Evolutionary conservation across 2,113 vertebrate genomes (phyloP), one percentile per base, ranked within the genome.

Genomic region (Trinectes maculatus): DNA sequence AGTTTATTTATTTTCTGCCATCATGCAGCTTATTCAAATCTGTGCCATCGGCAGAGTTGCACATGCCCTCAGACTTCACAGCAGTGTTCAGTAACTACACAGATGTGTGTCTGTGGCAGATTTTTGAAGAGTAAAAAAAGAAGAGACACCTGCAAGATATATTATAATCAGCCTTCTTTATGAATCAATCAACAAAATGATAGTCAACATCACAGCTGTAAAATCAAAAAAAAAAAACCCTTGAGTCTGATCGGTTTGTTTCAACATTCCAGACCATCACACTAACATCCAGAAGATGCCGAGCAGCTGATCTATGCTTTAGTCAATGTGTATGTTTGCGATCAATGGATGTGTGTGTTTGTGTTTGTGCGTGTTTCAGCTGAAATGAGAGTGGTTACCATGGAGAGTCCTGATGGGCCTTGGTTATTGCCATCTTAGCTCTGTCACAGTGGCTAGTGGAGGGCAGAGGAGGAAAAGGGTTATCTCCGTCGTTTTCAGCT

Each of bases 401-500:
- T 60, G 37, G 58, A 62, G 63, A 67, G 44, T 10, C 18, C 25
- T 71, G n/a, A 62, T 9, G 40, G 51, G 48, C 34, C 2, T 7
- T 40, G 66, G 47, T 57, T 66, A 66, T 65, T 82, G 46, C 44
- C 44, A 25, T 56, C 26, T 57, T 37, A 6, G 8, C 64, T 46
- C 36, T 36, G 61, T 73, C 66, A 73, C 53, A 49, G 52, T 61
- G 73, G 69, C 40, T 19, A 34, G 52, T 69, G 3, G 19, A 63
- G 61, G 69, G 69, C 43, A 71, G 51, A 58, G 49, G 39, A 37
- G 54, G 39, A 39, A 52, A 53, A 65, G 67, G 60, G 67, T 87
- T 82, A 84, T 78, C 77, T 47, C n/a, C 2, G 54, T 66, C 51
- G 48, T 72, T 82, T 85, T 79, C 36, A 76, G 26, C 77, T 89